Conservation (phyloP, 2,888 invertebrate species). For the Lucinisca nassula region DNA sequence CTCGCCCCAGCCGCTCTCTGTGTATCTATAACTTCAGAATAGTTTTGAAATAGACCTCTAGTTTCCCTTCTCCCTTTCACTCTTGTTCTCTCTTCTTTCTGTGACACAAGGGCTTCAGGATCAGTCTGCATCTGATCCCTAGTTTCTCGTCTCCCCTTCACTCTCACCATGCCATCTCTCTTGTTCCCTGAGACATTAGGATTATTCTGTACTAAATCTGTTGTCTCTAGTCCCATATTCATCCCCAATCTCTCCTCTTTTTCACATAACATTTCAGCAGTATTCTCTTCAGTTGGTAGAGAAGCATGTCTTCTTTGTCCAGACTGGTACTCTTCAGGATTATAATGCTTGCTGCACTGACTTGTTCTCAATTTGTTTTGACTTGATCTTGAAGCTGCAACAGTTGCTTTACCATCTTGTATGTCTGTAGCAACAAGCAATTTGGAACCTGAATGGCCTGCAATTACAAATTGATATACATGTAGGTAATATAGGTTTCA, state of each 20-base stretch:
- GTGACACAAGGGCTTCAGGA: neutral
- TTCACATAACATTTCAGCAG: neutral
- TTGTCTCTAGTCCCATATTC: neutral
- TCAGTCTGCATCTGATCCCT: neutral
- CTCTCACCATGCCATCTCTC: neutral
- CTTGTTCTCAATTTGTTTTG: neutral
- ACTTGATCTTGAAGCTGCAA: neutral
- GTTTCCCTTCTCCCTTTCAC: neutral
- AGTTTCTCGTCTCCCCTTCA: neutral
- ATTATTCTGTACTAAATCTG: neutral
- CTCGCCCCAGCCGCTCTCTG: neutral
- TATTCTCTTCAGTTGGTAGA: neutral
- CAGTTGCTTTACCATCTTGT: too few relatives aligned
- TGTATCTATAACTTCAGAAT: neutral
- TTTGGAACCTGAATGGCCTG: too few relatives aligned
- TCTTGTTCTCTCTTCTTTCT: neutral
- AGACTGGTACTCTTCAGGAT: neutral
- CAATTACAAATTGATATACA: too few relatives aligned
- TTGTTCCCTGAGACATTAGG: neutral
- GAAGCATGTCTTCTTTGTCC: neutral
- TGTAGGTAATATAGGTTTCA: too few relatives aligned
- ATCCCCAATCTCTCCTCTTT: neutral
- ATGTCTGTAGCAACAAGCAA: too few relatives aligned
- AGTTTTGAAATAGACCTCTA: neutral
- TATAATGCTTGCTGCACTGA: neutral